Conservation (phyloP, 92 coral and sea anemone species). For the Parazoanthus atlanticus region DNA sequence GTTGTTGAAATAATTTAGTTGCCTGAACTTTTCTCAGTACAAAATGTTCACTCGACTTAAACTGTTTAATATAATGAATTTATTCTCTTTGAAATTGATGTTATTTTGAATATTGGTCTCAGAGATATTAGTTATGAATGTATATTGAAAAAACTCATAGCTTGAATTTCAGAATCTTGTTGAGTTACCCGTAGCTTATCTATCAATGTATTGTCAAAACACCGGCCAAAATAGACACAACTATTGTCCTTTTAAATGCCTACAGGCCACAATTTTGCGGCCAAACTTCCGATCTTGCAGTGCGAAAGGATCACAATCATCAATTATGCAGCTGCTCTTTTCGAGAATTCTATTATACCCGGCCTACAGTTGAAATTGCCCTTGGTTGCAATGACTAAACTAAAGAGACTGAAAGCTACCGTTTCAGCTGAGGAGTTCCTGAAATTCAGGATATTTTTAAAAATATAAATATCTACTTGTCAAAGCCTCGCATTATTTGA, state of each 20-base stretch:
- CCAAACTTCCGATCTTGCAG: conserved; percentile 12
- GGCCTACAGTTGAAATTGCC: not conserved
- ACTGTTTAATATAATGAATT: not conserved
- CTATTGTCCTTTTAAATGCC: conserved; percentile 13
- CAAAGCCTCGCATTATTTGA: not conserved
- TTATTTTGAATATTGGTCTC: too few relatives aligned
- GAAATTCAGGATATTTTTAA: not conserved
- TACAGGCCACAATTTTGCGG: conserved; percentile 5
- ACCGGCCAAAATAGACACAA: not conserved
- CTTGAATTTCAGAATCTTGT: not conserved
- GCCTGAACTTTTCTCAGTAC: not conserved
- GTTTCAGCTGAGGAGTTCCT: not conserved
- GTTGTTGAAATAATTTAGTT: not conserved
- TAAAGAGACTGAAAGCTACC: not conserved
- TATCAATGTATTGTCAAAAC: not conserved
- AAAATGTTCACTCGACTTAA: not conserved
- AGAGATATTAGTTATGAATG: too few relatives aligned
- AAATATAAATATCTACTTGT: not conserved
- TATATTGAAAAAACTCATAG: not conserved
- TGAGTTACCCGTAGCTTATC: conserved; percentile 15
- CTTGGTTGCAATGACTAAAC: not conserved
- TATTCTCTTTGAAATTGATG: too few relatives aligned
- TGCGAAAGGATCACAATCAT: conserved; percentile 2
- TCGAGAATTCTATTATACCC: too few relatives aligned
- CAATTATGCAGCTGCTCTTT: not conserved